Base-by-base conservation (phyloP, 2,113 vertebrate species). In the Triplophysa tibetana region DNA sequence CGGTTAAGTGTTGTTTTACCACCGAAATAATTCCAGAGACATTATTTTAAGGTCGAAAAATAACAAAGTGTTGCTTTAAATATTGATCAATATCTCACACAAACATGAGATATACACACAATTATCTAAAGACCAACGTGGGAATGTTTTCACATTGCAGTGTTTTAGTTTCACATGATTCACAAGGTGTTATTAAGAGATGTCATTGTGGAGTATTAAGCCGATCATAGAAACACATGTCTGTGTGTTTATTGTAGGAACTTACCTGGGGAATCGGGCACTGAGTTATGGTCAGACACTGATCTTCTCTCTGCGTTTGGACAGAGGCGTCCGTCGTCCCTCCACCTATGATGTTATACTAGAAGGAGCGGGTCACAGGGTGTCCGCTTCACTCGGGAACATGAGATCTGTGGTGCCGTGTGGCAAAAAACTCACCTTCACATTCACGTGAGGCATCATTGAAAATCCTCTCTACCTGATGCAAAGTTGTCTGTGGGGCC, bases 261-360 rank as follows among this genome's bases (percentile, higher is more conserved):
- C 87, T 61, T 98, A 93, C 86, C 92, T 97, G 0, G 95, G 96
- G 14, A 95, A 98, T 75, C 94, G 96, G 86, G 88, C 93, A 54
- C 86, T 96, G 84, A 98, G 97, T 88, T 99, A 97, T 0, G 92
- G 96, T 2, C 97, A 96, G 88, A 93, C 29, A 0, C 81, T 99
- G 1, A 95, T 94, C 79, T 97, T 99, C 4, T 90, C 91, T 17
- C 91, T 96, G 85, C 95, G 95, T 16, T 89, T 98, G 91, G 96
- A 96, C 89, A 90, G 93, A 33, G 94, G 94, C 9, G 91, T 93
- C 8, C 91, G 86, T 3, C 88, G 91, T 5, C 93, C 97, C 0
- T 97, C 96, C 2, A 77, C 85, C 0, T 89, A 87, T 0, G 97
- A 99, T 0, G 90, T 99, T 45, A 73, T 97, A 13, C 86, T 99